Base-by-base conservation (phyloP, 1,140 invertebrate species). In the Hestina assimilis region DNA sequence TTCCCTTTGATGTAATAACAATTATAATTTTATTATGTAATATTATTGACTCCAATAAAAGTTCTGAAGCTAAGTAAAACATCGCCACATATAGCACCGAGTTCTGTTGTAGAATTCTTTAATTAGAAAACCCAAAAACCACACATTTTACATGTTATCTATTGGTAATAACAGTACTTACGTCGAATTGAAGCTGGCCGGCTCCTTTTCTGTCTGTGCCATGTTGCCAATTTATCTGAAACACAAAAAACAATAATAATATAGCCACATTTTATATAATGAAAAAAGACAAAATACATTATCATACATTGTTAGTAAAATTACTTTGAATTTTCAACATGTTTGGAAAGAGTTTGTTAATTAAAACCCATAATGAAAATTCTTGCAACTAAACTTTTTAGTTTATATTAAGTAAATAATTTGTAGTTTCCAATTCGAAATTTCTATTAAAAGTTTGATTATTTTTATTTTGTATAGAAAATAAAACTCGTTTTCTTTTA, bases 131-230 rank as follows among this genome's bases (percentile, higher is more conserved):
- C n/a, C n/a, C n/a, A n/a, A n/a, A n/a, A n/a, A n/a, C n/a, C n/a
- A n/a, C n/a, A n/a, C n/a, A n/a, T n/a, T n/a, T n/a, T n/a, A n/a
- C n/a, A n/a, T n/a, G 19, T 12, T 9, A 42, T 42, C 23, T 5
- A 42, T 12, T 9, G 17, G 4, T 6, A 41, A 2, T 15, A 5
- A n/a, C n/a, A 26, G 6, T 43, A 65, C 59, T 69, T 59, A 65
- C 62, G 64, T 67, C 5, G 71, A 73, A 52, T 69, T 70, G 26
- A 73, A 73, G 17, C 69, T 71, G n/a, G 63, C 35, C 0, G 31
- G 14, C 9, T 65, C 24, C 31, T 60, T 61, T 33, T 72, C 63
- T 24, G 57, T 50, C 17, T 33, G 23, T n/a, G 59, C 35, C 66
- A 69, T 72, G 28, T 66, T 60, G 12, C 14, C n/a, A 26, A 35